Evolutionary conservation across 2,888 invertebrate genomes (phyloP).

Genomic region (Lordiphosa fenestrarum): DNA sequence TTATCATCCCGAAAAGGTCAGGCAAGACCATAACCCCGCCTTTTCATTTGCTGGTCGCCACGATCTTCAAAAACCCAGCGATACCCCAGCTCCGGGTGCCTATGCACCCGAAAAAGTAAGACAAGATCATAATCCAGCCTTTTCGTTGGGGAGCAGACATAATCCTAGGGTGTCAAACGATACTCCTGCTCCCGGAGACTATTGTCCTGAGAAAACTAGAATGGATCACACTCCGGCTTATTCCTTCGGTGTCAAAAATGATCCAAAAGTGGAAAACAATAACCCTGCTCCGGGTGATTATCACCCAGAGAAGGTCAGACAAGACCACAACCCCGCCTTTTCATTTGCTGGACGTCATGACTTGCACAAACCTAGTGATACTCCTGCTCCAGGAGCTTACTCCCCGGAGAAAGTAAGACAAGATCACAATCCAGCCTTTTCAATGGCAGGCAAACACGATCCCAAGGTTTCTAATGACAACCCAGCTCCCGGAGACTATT

Average conservation of each 20-base stretch:
- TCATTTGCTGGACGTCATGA: conserved; percentile 87
- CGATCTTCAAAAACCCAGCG: conserved; percentile 67
- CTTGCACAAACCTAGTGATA: conserved; percentile 83
- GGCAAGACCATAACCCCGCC: conserved; percentile 83
- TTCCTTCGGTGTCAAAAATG: conserved; percentile 86
- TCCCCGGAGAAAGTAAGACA: conserved; percentile 81
- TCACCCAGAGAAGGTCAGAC: conserved; percentile 82
- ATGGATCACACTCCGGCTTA: conserved; percentile 81
- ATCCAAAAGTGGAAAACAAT: conserved; percentile 83
- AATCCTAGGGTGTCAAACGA: conserved; percentile 78
- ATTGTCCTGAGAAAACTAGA: conserved; percentile 84
- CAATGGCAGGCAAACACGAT: conserved; percentile 83
- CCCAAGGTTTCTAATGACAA: conserved; percentile 82
- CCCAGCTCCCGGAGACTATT: conserved; percentile 82
- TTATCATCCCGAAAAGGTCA: conserved; percentile 74
- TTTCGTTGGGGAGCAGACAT: conserved; percentile 83
- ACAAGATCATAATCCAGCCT: conserved; percentile 81
- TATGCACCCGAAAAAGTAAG: conserved; percentile 81
- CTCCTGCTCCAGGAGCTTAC: conserved; percentile 85
- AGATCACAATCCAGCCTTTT: conserved; percentile 80
- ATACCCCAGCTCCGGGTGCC: conserved; percentile 78
- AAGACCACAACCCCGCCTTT: conserved; percentile 83
- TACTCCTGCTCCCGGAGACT: conserved; percentile 82
- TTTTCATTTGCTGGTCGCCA: conserved; percentile 80
- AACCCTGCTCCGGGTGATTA: conserved; percentile 83